These are phyloP conservation scores for Furcifer pardalis DNA, from an alignment of 2,797 vertebrate species.

Conservation along the genomic window DNA sequence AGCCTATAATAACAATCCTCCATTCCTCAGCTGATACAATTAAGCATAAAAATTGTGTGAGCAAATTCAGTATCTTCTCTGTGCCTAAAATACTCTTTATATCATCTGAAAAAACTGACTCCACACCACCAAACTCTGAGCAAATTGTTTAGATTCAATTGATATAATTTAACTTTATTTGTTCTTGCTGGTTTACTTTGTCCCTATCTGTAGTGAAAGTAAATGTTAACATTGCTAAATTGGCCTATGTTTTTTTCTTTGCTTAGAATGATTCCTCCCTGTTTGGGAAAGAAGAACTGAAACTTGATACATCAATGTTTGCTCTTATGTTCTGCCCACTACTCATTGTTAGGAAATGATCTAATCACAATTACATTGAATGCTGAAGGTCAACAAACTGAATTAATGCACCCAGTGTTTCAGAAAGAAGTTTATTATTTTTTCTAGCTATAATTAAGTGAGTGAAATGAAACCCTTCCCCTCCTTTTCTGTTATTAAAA, in stretches of 20 bases:
- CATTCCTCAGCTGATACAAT: neutral
- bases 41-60: neutral
- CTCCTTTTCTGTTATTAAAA: conserved; percentile 50
- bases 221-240: conserved; percentile 55
- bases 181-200: conserved; percentile 64
- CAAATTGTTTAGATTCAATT: conserved; percentile 52
- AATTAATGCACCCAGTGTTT: conserved; percentile 68
- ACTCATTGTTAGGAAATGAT: conserved; percentile 56
- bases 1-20: neutral
- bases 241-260: conserved; percentile 67
- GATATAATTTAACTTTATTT: conserved; percentile 57
- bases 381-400: conserved; percentile 67
- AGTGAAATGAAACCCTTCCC: conserved; percentile 71
- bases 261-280: conserved; percentile 66
- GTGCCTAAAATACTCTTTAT: conserved; percentile 49
- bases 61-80: conserved; percentile 18
- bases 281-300: conserved; percentile 62
- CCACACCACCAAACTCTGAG: conserved; percentile 33
- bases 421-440: conserved; percentile 67
- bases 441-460: conserved; percentile 67
- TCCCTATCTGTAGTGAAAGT: conserved; percentile 52
- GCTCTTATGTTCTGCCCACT: conserved; percentile 55
- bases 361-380: conserved; percentile 62
- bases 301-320: conserved; percentile 45
- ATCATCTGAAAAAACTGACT: conserved; percentile 32